Evolutionary conservation across 2,888 invertebrate genomes (phyloP), one percentile per base, ranked within the genome.

Genomic region (Drosophila dives): DNA sequence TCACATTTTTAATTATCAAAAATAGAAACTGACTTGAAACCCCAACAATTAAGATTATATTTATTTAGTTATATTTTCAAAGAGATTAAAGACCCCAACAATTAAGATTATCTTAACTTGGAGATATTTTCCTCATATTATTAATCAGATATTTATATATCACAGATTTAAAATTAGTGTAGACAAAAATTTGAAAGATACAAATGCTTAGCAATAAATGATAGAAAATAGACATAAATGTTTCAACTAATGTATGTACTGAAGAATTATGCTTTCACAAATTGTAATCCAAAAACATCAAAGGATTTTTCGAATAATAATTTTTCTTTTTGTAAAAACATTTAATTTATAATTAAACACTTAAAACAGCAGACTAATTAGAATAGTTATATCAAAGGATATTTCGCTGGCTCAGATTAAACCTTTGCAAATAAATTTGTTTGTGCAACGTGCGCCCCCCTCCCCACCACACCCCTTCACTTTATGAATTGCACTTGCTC

Each of bases 401-500:
- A 36, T 49, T 0, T 29, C 11, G 4, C n/a, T 8, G 15, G 3
- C 15, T 17, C n/a, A 20, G 8, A 7, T n/a, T n/a, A 20, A 63
- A 50, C 45, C 60, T 73, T 63, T 61, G 20, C 20, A 5, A 1
- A 55, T 29, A n/a, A 38, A 55, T 38, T 48, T 74, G 81, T 85
- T 74, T 83, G 77, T 66, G 17, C 63, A 54, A 49, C 49, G 42
- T 38, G 50, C 58, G 2, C 23, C 55, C 36, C 36, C 29, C 59
- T 40, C 23, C 29, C 6, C 29, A 29, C 29, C 55, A 29, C 36
- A 26, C 59, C 40, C 23, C 15, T 40, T 61, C 54, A 75, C 76
- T 77, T 77, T 77, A 77, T 80, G 82, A 86, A 83, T 81, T 81
- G 84, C 72, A 75, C 74, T 83, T 69, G 55, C 56, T 54, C 20